phyloP scores from a whole-genome alignment of 2,888 invertebrate species.

The Drosophila paramelanica region DNA sequence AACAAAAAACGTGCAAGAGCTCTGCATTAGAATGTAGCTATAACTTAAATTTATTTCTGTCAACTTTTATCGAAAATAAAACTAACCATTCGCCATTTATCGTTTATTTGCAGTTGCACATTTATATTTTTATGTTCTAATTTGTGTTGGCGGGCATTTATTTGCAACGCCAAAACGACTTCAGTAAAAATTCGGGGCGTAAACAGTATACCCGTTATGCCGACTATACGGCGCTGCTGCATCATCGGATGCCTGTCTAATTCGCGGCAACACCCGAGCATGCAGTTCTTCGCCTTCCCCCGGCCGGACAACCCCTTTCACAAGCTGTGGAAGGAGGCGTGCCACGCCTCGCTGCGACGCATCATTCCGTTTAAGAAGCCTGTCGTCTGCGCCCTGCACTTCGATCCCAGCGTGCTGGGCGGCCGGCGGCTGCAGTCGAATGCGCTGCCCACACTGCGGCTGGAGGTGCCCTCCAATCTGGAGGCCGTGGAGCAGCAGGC shows the following conservation, averaged over 20 bases:
- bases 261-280: slow-evolving; percentile 80
- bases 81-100: slow-evolving; percentile 10
- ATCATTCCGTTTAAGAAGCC: slow-evolving; percentile 83
- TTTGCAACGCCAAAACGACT: slow-evolving; percentile 61
- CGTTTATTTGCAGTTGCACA: slow-evolving; percentile 39
- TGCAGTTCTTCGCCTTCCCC: slow-evolving; percentile 84
- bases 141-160: slow-evolving; percentile 61
- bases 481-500: slow-evolving; percentile 81
- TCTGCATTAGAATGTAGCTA: neutral
- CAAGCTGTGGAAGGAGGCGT: slow-evolving; percentile 83
- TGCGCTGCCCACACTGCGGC: slow-evolving; percentile 77
- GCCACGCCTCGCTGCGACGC: slow-evolving; percentile 82
- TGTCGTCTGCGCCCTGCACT: slow-evolving; percentile 83
- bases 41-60: neutral
- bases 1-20: neutral
- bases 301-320: slow-evolving; percentile 81
- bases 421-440: slow-evolving; percentile 81
- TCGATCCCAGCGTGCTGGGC: slow-evolving; percentile 80
- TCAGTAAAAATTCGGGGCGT: slow-evolving; percentile 60
- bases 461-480: slow-evolving; percentile 81
- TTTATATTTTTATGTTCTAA: slow-evolving; percentile 48
- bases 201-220: slow-evolving; percentile 70
- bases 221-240: slow-evolving; percentile 83
- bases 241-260: slow-evolving; percentile 83
- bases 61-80: neutral